Evolutionary conservation across 2,888 invertebrate species (phyloP).

Genomic region (Drosophila cognata): DNA sequence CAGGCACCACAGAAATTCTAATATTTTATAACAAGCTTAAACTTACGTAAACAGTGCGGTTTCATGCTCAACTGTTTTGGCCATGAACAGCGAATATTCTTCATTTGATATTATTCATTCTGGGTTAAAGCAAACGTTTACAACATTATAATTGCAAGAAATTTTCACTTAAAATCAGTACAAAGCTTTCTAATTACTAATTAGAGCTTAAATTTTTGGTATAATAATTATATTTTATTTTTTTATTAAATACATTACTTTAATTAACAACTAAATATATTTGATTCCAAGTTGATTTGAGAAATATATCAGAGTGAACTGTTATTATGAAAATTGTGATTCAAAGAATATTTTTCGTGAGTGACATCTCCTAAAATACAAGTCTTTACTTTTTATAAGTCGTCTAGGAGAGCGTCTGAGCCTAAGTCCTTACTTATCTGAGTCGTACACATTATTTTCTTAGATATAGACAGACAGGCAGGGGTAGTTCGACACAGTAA

Average conservation of each 20-base stretch:
- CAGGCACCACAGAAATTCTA: background rate
- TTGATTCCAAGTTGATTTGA: background rate
- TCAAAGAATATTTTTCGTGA: background rate
- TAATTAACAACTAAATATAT: background rate
- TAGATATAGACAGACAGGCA: background rate
- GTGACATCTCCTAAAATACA: background rate
- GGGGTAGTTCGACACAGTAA: too few species aligned
- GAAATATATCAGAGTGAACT: background rate
- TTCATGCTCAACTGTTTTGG: background rate
- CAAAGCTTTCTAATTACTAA: accelerated
- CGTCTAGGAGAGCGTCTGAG: background rate
- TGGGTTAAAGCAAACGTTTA: background rate
- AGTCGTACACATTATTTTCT: background rate
- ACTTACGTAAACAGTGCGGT: background rate
- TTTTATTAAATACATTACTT: background rate
- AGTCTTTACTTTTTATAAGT: background rate
- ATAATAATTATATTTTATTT: background rate
- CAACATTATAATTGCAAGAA: background rate
- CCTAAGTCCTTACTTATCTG: background rate
- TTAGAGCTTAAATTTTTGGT: background rate
- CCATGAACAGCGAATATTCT: too few species aligned
- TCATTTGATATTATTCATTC: background rate
- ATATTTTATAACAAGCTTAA: constrained; percentile 1
- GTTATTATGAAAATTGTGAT: background rate
- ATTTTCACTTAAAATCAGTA: background rate